Percentiles rank a stretch among this genome's conserved stretches.
Evolutionary conservation across 2,888 invertebrate species (phyloP).

Genomic region (Rutpela maculata): DNA sequence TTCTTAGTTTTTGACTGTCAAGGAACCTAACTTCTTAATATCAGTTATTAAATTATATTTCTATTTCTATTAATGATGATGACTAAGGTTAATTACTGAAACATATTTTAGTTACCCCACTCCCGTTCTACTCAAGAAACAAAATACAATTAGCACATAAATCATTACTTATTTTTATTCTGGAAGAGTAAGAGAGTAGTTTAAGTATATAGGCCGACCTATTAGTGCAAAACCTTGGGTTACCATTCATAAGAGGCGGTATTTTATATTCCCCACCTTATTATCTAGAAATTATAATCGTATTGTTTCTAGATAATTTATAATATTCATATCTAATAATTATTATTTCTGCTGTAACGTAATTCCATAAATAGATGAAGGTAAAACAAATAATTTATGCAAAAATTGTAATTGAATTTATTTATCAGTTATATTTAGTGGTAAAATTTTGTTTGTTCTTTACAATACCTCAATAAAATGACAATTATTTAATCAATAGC

Average conservation of each 20-base stretch:
- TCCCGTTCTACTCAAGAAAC: not conserved
- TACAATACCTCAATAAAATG: too few species aligned
- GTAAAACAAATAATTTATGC: slow-evolving; percentile 51
- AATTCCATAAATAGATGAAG: slow-evolving; percentile 55
- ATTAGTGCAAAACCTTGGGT: slow-evolving; percentile 26
- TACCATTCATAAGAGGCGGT: slow-evolving; percentile 52
- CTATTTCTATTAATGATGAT: not conserved
- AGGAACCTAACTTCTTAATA: not conserved
- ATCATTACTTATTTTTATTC: not conserved
- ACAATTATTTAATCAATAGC: too few species aligned
- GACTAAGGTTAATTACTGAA: not conserved
- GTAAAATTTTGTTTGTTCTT: too few species aligned
- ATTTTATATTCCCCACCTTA: slow-evolving; percentile 58
- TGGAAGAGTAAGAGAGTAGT: not conserved
- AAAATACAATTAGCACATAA: slow-evolving; percentile 20
- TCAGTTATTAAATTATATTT: not conserved
- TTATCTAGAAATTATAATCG: slow-evolving; percentile 60
- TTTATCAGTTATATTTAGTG: too few species aligned
- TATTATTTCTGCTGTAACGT: slow-evolving; percentile 50
- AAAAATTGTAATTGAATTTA: slow-evolving; percentile 36
- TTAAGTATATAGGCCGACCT: slow-evolving; percentile 21
- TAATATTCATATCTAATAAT: slow-evolving; percentile 62
- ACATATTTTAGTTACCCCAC: not conserved
- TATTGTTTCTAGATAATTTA: slow-evolving; percentile 64
- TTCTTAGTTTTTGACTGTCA: too few species aligned